Conservation (phyloP, 1,140 invertebrate genomes). For the Sycophaga agraensis region DNA sequence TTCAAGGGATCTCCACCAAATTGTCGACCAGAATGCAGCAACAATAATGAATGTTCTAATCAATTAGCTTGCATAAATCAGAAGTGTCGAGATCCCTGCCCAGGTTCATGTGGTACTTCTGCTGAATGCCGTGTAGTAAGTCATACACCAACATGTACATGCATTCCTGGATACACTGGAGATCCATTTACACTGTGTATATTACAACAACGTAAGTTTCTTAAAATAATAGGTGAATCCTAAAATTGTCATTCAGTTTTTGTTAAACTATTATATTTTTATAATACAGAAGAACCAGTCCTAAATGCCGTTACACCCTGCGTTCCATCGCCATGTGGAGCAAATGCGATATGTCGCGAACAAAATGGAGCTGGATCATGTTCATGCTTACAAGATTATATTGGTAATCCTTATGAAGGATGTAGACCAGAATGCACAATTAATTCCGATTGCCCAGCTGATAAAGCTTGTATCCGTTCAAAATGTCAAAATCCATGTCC, state of each 20-base stretch:
- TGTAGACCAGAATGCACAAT: slow-evolving; percentile 69
- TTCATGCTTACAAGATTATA: slow-evolving; percentile 63
- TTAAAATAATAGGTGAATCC: too few species aligned
- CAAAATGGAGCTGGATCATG: slow-evolving; percentile 63
- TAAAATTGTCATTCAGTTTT: too few species aligned
- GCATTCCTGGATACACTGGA: slow-evolving; percentile 54
- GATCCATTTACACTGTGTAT: slow-evolving; percentile 47
- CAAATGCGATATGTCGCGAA: slow-evolving; percentile 70
- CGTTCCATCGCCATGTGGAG: slow-evolving; percentile 74
- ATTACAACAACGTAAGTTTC: background rate
- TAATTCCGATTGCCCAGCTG: slow-evolving; percentile 66
- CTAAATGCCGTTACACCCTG: slow-evolving; percentile 63
- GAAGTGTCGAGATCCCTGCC: slow-evolving; percentile 51
- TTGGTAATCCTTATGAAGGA: slow-evolving; percentile 66
- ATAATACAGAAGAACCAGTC: slow-evolving; percentile 24
- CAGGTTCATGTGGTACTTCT: slow-evolving; percentile 52
- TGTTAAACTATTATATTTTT: too few species aligned
- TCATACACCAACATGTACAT: slow-evolving; percentile 58
- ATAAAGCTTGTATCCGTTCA: slow-evolving; percentile 64
- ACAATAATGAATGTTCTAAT: slow-evolving; percentile 50
- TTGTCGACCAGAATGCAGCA: slow-evolving; percentile 57
- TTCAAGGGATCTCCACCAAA: slow-evolving; percentile 53
- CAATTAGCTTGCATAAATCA: slow-evolving; percentile 52
- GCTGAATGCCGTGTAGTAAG: slow-evolving; percentile 57
- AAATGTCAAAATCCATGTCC: slow-evolving; percentile 74